Evolutionary conservation across 2,888 invertebrate genomes (phyloP), one percentile per base, ranked within the genome.

Genomic region (Athalia cordata): DNA sequence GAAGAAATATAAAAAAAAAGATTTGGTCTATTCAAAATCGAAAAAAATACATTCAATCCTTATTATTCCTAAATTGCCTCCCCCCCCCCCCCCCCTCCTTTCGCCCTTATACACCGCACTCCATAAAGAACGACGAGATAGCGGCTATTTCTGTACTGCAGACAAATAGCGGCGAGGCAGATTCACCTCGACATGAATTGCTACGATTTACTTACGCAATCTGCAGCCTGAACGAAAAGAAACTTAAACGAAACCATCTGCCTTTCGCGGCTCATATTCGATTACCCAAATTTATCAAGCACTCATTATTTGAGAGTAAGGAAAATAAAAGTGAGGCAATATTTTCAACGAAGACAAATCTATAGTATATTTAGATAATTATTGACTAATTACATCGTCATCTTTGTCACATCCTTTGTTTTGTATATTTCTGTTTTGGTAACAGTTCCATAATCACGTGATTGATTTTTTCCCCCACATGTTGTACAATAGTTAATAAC

Each of bases 131-230:
- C n/a, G n/a, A n/a, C n/a, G 43, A 45, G 59, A 72, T 72, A 59
- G 72, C 52, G 59, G 72, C 47, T 59, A 47, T 50, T 6, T 6
- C 47, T 59, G 45, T 52, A 52, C 29, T 13, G 57, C 70, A 15
- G 59, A 70, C 47, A 57, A 72, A 72, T 47, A 29, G 13, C 59
- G 9, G 13, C 47, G 72, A 29, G 29, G 59, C 47, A 45, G 59
- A 72, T 72, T 72, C 72, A 72, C 72, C 72, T 57, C 59, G 72
- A 72, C 72, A 72, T 72, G 8, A 72, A 59, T 72, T 13, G 59
- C 72, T 45, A 43, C 59, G 47, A 72, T 72, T 72, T 47, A 47
- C 9, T 72, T 72, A 45, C 72, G 72, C 52, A 72, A 72, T 29
- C 45, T 29, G 29, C 29, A 72, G 72, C n/a, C 13, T 59, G n/a